Evolutionary conservation across 2,797 vertebrate genomes (phyloP).

Genomic region (Ambastaia sidthimunki): DNA sequence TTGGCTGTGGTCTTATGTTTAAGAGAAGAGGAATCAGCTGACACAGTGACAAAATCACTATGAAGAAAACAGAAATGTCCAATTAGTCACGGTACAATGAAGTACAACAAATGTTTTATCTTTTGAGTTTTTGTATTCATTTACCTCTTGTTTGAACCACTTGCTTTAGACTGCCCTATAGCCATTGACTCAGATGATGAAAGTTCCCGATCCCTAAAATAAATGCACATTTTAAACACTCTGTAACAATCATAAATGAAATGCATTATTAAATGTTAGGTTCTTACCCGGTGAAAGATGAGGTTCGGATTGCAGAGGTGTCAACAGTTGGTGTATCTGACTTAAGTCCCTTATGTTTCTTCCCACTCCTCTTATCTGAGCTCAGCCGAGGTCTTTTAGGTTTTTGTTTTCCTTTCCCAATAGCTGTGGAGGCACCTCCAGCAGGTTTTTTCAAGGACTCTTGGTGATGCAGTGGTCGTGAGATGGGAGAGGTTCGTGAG

Average conservation of each 20-base stretch:
- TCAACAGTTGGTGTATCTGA: conserved; percentile 64
- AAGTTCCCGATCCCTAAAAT: conserved; percentile 67
- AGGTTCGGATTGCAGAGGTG: conserved; percentile 65
- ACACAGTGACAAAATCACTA: conserved; percentile 71
- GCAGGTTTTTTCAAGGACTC: conserved; percentile 64
- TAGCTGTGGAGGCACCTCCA: conserved; percentile 54
- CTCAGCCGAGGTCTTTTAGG: conserved; percentile 85
- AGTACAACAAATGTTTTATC: not conserved
- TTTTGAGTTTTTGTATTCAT: not conserved
- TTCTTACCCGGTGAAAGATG: conserved; percentile 55
- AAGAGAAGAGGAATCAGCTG: conserved; percentile 62
- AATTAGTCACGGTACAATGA: not conserved
- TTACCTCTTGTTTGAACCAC: conserved; percentile 72
- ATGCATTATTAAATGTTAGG: not conserved
- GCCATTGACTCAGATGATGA: conserved; percentile 77
- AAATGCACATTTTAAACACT: not conserved
- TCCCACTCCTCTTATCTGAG: conserved; percentile 81
- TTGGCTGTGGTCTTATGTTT: conserved; percentile 62
- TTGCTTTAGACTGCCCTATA: conserved; percentile 72
- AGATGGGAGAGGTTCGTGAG: conserved; percentile 75
- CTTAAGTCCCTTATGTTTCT: conserved; percentile 89
- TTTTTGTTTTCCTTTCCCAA: conserved; percentile 85
- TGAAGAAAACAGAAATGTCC: not conserved
- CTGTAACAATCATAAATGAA: conserved; percentile 9
- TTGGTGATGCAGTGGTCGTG: conserved; percentile 73